Evolutionary conservation across 2,888 invertebrate species (phyloP), one percentile per base, ranked within the genome.

Genomic region (Steinernema carpocapsae): DNA sequence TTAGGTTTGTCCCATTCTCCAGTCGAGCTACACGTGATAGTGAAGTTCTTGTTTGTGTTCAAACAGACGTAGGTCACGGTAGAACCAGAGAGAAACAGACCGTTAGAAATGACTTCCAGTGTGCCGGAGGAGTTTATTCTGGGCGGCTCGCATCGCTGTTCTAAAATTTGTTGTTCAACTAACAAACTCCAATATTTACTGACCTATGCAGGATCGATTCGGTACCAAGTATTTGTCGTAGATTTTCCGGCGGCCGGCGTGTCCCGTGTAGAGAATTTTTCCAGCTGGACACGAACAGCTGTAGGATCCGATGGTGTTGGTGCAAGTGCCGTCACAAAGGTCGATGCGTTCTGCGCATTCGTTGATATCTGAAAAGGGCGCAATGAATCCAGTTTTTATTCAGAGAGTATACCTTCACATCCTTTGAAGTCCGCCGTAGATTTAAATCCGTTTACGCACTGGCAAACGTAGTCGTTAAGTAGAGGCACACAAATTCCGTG

Each of bases 361-460:
- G 19, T 64, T 26, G 6, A 64, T 64, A 37, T 64, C 64, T 64
- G 52, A 22, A 52, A 52, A 19, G 3, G 10, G 3, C 37, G n/a
- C n/a, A n/a, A n/a, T n/a, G n/a, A n/a, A n/a, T n/a, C 6, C 6
- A 19, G 6, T 51, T 12, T 19, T 51, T 51, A 51, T 51, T 12
- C 43, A 43, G n/a, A 14, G n/a, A 19, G 22, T 45, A 10, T 1
- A 72, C 72, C 74, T 74, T 74, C 70, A 29, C 74, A 74, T 32
- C 74, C 74, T 32, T 70, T 71, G 70, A 43, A 74, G 45, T 48
- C 70, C 6, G 29, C 37, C 1, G 59, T 64, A 2, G 64, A 64
- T 17, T 32, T 64, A 32, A 32, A 64, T 32, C 64, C 64, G 10
- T 64, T 14, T 12, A 14, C 26, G 32, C 64, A 64, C 64, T 64